Percentiles rank a stretch among this genome's conserved stretches.
Evolutionary conservation across 2,797 vertebrate genomes (phyloP).

Genomic region (Xiphophorus birchmanni): DNA sequence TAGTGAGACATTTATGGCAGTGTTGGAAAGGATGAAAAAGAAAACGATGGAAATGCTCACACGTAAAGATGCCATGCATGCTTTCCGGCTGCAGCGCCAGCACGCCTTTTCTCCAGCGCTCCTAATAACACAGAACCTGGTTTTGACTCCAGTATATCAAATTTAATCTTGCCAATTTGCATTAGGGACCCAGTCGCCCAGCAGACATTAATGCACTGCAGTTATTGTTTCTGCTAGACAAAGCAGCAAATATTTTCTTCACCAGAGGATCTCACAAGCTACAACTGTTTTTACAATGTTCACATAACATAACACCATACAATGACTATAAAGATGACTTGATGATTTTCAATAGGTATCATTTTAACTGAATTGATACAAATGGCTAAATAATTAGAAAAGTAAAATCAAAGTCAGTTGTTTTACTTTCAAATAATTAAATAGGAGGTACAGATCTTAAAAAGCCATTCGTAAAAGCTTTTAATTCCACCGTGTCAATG

Average conservation of each 20-base stretch:
- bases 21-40: constrained; percentile 44
- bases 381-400: not conserved
- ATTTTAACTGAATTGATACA: not conserved
- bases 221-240: not conserved
- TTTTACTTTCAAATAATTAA: not conserved
- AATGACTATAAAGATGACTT: not conserved
- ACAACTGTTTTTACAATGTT: not conserved
- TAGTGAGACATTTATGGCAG: constrained; percentile 74
- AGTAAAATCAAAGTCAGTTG: not conserved
- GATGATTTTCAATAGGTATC: not conserved
- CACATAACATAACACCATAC: not conserved
- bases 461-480: not conserved
- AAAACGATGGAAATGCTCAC: not conserved
- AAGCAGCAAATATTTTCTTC: not conserved
- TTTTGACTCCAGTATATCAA: constrained; percentile 33
- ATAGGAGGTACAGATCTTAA: not conserved
- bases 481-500: not conserved
- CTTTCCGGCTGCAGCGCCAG: constrained; percentile 10
- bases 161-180: constrained; percentile 17
- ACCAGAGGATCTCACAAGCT: not conserved
- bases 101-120: constrained; percentile 3
- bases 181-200: not conserved
- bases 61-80: not conserved
- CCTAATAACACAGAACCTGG: constrained; percentile 13
- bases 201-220: not conserved